A percentile compares a stretch with the other conserved stretches of the same genome.
These are phyloP conservation scores for Thymelicus acteon DNA, from an alignment of 2,888 invertebrate species.

Conservation along the genomic window DNA sequence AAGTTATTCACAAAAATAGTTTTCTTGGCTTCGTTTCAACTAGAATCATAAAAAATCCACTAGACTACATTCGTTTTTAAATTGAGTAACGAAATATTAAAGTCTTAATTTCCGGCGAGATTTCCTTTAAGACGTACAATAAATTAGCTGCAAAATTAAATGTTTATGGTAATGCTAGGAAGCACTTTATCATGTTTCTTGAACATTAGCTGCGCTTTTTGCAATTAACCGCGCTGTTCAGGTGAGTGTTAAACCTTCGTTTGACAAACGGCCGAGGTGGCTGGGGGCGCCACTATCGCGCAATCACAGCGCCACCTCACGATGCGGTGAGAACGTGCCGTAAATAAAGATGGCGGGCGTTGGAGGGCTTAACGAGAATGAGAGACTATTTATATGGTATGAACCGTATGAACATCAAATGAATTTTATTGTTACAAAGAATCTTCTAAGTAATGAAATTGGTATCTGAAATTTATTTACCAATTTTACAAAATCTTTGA, in stretches of 20 bases:
- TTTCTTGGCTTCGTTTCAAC: no score
- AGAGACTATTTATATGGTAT: slow-evolving; percentile 55
- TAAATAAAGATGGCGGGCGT: slow-evolving; percentile 73
- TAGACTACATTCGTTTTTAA: background rate
- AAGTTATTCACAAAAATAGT: no score
- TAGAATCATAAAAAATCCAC: background rate
- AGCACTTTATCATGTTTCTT: slow-evolving; percentile 71
- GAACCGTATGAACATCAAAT: slow-evolving; percentile 46
- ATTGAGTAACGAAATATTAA: slow-evolving; percentile 22
- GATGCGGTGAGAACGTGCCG: slow-evolving; percentile 71
- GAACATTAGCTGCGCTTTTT: slow-evolving; percentile 71
- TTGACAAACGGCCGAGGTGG: slow-evolving; percentile 76
- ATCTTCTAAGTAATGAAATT: slow-evolving; percentile 40
- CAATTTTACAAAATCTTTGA: no score
- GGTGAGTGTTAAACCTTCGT: slow-evolving; percentile 63
- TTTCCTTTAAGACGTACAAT: slow-evolving; percentile 27
- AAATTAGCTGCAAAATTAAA: slow-evolving; percentile 36
- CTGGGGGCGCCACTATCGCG: slow-evolving; percentile 66
- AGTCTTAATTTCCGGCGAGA: slow-evolving; percentile 34
- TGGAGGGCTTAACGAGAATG: slow-evolving; percentile 59
- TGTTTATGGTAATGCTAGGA: slow-evolving; percentile 29
- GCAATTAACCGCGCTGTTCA: slow-evolving; percentile 73
- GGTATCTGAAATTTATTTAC: no score
- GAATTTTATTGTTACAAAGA: slow-evolving; percentile 43
- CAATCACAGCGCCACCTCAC: slow-evolving; percentile 54